Evolutionary conservation across 1,140 invertebrate species (phyloP).

Genomic region (Zaprionus capensis): DNA sequence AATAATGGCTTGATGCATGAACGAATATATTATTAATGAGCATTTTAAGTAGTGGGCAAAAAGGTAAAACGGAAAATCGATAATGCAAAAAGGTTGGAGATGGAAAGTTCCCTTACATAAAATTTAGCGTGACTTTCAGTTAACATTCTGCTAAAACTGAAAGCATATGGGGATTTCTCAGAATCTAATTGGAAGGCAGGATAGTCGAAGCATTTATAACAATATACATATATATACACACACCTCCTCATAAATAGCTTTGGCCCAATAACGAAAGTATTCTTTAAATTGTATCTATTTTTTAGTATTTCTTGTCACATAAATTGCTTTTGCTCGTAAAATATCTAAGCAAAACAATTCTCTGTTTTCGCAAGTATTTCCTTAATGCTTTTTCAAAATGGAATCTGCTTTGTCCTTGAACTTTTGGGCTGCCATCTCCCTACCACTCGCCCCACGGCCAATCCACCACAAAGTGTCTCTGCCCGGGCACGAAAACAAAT

Average conservation of each 20-base stretch:
- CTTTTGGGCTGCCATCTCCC: conserved; percentile 15
- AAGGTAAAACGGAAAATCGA: conserved; percentile 28
- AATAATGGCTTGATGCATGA: neutral
- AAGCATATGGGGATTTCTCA: neutral
- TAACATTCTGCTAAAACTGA: conserved; percentile 7
- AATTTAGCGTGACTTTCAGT: conserved; percentile 11
- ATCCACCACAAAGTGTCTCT: neutral
- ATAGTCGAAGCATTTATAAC: neutral
- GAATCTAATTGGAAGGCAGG: neutral
- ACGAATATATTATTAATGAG: conserved; percentile 13
- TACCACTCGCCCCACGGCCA: neutral
- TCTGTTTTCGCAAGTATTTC: conserved; percentile 18
- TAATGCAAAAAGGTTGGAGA: conserved; percentile 17
- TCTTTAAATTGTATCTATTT: neutral
- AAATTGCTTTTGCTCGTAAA: conserved; percentile 13
- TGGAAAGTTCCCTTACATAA: neutral
- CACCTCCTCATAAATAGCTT: neutral
- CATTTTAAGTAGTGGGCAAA: neutral
- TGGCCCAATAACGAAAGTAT: neutral
- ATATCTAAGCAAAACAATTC: conserved; percentile 1
- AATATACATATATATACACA: neutral
- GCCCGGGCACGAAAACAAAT: conserved; percentile 4
- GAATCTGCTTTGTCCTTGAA: conserved; percentile 41
- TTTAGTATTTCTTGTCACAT: conserved; percentile 1
- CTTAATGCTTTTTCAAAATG: conserved; percentile 25